Evolutionary conservation across 2,888 invertebrate species (phyloP), one percentile per base, ranked within the genome.

Genomic region (Cerastis leucographa): DNA sequence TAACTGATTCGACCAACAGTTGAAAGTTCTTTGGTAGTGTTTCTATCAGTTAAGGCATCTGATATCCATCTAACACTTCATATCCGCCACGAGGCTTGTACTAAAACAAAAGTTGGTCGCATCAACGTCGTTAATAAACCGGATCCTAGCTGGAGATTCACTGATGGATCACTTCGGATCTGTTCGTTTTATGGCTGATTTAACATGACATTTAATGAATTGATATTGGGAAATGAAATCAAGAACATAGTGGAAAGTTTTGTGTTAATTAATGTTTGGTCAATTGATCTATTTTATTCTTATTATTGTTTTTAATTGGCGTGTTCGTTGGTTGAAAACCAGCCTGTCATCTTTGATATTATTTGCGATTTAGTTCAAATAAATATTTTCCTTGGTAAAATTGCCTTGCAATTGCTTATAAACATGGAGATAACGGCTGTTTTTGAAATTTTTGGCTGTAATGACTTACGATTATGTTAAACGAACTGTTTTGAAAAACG

Each of bases 61-160:
- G 74, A 85, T 76, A 76, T 66, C 49, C 74, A 85, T 80, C 71
- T 81, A 79, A 83, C 49, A 81, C 78, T 85, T 89, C 91, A 92
- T 91, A 92, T 92, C 90, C 91, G 93, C 90, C 90, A 93, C 87
- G 90, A 91, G 90, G 89, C 89, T 89, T 85, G 88, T 89, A 90
- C 90, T 93, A 89, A 93, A 92, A 94, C 93, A 94, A 94, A 94
- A 94, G 94, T 94, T 94, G 94, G 93, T 89, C 94, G 90, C 89
- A 84, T 91, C 89, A 91, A 91, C 91, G 92, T 93, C 92, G 91
- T 92, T 91, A 92, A 89, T 89, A 92, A 94, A 94, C 94, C 94
- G 94, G 94, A 94, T 93, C 88, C 90, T 88, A 89, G 86, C 84
- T 87, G 89, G 88, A 90, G 91, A 92, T 93, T 92, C 93, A 93